Percentiles rank a stretch among this genome's conserved stretches.
Evolutionary conservation across 2,113 vertebrate species (phyloP).

Genomic region (Aleadryas rufinucha): DNA sequence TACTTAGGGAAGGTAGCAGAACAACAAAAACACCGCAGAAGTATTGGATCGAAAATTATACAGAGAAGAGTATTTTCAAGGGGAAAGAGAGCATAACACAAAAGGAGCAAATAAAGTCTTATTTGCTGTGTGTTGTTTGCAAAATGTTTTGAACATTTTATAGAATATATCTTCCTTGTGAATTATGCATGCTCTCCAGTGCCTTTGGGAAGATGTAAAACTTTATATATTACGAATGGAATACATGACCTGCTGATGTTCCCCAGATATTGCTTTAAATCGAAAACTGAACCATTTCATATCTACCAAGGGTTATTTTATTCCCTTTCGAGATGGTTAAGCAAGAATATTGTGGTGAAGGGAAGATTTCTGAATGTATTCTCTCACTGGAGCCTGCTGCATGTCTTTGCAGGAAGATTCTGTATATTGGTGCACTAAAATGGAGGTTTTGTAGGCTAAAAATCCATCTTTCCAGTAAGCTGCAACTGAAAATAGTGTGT

Average conservation of each 20-base stretch:
- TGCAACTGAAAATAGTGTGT: background rate
- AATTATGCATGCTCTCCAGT: conserved; percentile 1
- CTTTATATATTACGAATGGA: background rate
- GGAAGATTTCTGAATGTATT: background rate
- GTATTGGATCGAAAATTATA: background rate
- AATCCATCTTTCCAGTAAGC: background rate
- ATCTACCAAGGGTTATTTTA: background rate
- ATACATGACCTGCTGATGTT: background rate
- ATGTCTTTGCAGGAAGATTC: background rate
- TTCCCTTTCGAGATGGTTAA: background rate
- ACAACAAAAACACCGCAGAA: background rate
- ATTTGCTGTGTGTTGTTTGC: background rate
- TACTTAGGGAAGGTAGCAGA: background rate
- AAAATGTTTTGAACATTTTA: background rate
- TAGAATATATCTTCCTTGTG: background rate
- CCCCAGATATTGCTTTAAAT: background rate
- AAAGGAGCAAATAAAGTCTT: background rate
- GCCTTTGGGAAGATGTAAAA: conserved; percentile 9
- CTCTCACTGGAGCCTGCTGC: background rate
- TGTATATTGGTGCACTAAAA: background rate
- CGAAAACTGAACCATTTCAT: background rate
- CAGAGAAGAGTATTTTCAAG: background rate
- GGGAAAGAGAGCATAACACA: background rate
- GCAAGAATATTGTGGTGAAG: background rate
- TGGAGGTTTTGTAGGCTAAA: background rate